A percentile compares a stretch with the other conserved stretches of the same genome.
Conservation (phyloP, 2,888 invertebrate genomes). For the Drosophila aldrichi region DNA sequence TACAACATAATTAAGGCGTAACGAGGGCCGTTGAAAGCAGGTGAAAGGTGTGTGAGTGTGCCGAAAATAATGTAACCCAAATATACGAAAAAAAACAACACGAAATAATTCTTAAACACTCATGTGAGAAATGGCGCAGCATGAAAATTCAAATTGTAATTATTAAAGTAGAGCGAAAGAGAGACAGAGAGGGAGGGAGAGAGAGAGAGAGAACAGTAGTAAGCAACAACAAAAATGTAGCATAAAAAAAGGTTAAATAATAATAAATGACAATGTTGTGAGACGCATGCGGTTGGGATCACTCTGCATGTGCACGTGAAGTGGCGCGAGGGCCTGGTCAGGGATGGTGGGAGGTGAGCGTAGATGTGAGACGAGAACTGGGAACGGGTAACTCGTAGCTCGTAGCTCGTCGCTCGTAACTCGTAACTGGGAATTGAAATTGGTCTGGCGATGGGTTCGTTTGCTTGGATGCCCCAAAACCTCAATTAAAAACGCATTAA, state of each 20-base stretch:
- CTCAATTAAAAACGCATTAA: constrained; percentile 84
- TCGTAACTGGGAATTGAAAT: constrained; percentile 27
- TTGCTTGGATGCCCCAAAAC: constrained; percentile 76
- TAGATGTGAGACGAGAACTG: constrained; percentile 18
- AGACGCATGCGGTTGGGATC: constrained; percentile 58
- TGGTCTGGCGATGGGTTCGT: constrained; percentile 35
- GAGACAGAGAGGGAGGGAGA: constrained; percentile 3
- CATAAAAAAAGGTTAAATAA: constrained; percentile 68
- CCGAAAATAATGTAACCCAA: constrained; percentile 62
- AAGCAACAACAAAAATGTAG: constrained; percentile 8
- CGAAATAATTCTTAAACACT: constrained; percentile 40
- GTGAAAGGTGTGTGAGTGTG: constrained; percentile 78
- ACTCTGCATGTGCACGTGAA: constrained; percentile 18
- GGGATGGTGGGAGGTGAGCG: not conserved
- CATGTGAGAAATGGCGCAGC: constrained; percentile 59
- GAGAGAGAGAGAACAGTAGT: constrained; percentile 1
- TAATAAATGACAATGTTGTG: constrained; percentile 79
- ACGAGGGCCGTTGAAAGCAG: constrained; percentile 64
- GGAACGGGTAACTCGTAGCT: not conserved
- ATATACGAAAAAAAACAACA: constrained; percentile 14
- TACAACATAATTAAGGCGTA: constrained; percentile 79
- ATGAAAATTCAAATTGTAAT: constrained; percentile 78
- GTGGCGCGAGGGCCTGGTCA: constrained; percentile 1
- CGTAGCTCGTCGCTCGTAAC: constrained; percentile 4
- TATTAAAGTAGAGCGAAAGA: constrained; percentile 48